Evolutionary conservation across 2,113 vertebrate species (phyloP).

Genomic region (Patagioenas fasciata): DNA sequence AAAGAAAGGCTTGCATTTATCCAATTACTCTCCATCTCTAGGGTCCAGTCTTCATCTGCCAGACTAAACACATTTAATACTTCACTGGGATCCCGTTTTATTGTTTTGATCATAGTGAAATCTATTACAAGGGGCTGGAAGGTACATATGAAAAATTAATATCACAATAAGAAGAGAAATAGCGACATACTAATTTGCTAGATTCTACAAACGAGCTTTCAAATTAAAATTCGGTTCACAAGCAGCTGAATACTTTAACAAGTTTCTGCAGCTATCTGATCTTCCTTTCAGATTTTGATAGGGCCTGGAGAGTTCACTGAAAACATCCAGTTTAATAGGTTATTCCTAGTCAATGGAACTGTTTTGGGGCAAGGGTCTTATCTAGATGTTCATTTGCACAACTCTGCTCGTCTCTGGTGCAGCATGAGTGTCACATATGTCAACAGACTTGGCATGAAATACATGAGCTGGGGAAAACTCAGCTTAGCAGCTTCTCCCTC

Average conservation of each 20-base stretch:
- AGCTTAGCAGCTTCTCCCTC: conserved; percentile 23
- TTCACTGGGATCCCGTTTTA: conserved; percentile 51
- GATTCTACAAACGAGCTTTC: conserved; percentile 33
- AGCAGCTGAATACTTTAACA: conserved; percentile 23
- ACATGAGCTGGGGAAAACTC: not conserved
- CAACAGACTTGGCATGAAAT: conserved; percentile 15
- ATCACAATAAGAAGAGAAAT: not conserved
- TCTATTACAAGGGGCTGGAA: conserved; percentile 53
- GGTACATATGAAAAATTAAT: conserved; percentile 42
- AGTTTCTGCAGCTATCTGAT: conserved; percentile 11
- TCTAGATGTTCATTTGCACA: not conserved
- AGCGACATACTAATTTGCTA: conserved; percentile 12
- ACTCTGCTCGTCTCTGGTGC: not conserved
- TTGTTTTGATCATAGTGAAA: conserved; percentile 54
- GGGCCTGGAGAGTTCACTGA: conserved; percentile 10
- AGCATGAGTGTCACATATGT: not conserved
- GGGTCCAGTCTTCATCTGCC: conserved; percentile 56
- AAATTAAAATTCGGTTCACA: conserved; percentile 29
- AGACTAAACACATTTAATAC: conserved; percentile 60
- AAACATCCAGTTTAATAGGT: conserved; percentile 5
- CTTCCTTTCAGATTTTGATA: conserved; percentile 30
- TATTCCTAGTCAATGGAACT: not conserved
- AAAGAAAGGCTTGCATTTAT: conserved; percentile 46
- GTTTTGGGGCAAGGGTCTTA: conserved; percentile 14
- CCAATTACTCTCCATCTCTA: conserved; percentile 58